Conservation (phyloP, 2,888 invertebrate genomes). For the Tachina grossa region DNA sequence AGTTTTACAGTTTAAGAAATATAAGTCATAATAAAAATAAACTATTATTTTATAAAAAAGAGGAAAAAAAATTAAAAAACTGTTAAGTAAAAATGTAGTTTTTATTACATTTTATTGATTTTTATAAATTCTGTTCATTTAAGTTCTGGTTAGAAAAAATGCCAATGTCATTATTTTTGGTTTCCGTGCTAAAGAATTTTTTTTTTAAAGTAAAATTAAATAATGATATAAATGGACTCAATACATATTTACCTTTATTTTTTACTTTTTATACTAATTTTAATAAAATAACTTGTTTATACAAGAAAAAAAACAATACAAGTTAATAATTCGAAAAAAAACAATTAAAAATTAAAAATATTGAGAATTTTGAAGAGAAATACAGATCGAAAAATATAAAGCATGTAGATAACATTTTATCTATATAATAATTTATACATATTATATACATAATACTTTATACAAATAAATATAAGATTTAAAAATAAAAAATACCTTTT, state of each 20-base stretch:
- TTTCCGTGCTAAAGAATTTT: conserved; percentile 14
- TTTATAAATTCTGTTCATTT: conserved; percentile 30
- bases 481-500: conserved; percentile 62
- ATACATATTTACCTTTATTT: conserved; percentile 31
- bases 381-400: conserved; percentile 71
- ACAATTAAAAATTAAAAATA: conserved; percentile 30
- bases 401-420: conserved; percentile 69
- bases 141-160: conserved; percentile 21
- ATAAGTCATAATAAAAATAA: conserved; percentile 51
- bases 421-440: conserved; percentile 73
- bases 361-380: conserved; percentile 41
- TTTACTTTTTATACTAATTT: conserved; percentile 62
- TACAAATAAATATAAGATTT: conserved; percentile 67
- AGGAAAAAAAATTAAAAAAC: conserved; percentile 43
- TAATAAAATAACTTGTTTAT: conserved; percentile 49
- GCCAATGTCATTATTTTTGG: conserved; percentile 34
- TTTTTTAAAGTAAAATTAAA: conserved; percentile 12
- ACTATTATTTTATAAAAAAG: conserved; percentile 32
- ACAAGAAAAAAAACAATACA: conserved; percentile 49
- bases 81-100: conserved; percentile 46
- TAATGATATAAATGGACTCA: conserved; percentile 25
- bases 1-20: conserved; percentile 55
- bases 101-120: conserved; percentile 51
- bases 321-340: conserved; percentile 70
- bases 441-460: conserved; percentile 68